Evolutionary conservation across 2,113 vertebrate species (phyloP).

Genomic region (Thamnaconus septentrionalis): DNA sequence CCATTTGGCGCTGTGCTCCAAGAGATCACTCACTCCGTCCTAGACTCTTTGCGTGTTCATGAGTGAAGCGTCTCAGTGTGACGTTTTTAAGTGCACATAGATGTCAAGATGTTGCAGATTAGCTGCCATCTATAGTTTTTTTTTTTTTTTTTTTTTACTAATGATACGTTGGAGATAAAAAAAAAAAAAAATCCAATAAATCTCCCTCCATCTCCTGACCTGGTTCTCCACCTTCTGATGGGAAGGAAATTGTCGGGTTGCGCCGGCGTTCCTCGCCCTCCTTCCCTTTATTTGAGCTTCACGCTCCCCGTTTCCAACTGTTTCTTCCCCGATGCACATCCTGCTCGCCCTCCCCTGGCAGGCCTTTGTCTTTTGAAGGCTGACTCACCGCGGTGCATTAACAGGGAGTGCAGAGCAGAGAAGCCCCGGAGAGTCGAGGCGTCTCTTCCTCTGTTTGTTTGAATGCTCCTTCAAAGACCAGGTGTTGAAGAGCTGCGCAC

Average conservation of each 20-base stretch:
- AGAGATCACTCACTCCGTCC: no score
- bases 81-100: no score
- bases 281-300: conserved; percentile 36
- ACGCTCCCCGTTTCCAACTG: conserved; percentile 37
- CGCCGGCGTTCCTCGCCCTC: conserved; percentile 32
- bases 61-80: no score
- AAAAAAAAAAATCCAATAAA: not conserved
- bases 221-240: conserved; percentile 25
- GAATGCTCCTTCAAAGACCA: conserved; percentile 52
- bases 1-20: not conserved
- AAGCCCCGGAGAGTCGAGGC: conserved; percentile 40
- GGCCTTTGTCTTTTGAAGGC: conserved; percentile 61
- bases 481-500: conserved; percentile 18
- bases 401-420: conserved; percentile 46
- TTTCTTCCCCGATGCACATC: conserved; percentile 26
- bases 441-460: conserved; percentile 52
- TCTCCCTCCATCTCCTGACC: conserved; percentile 2
- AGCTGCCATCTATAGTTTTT: no score
- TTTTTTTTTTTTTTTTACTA: no score
- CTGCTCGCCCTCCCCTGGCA: conserved; percentile 33
- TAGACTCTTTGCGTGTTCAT: no score
- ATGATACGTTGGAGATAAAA: no score
- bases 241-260: conserved; percentile 25
- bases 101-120: no score
- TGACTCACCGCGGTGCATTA: conserved; percentile 53